Evolutionary conservation across 2,888 invertebrate species (phyloP), one percentile per base, ranked within the genome.

Genomic region (Dyspetes luteomarginatus): DNA sequence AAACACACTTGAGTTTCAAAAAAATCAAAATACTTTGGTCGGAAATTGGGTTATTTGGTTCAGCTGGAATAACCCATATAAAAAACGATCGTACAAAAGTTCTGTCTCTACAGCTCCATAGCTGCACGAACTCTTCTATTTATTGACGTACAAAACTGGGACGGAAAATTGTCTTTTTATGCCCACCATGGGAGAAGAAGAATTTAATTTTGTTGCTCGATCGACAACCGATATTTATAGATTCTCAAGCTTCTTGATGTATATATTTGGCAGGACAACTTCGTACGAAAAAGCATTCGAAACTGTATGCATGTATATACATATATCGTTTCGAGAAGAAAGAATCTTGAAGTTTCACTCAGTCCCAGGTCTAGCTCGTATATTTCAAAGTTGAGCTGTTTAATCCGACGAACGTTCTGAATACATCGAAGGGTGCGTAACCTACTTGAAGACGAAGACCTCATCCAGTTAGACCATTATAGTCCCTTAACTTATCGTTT

Each of bases 401-500:
- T 58, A 56, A 67, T 65, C 52, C 52, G 1, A 4, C 30, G 56
- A 74, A 45, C 48, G 69, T 41, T 60, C 43, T 26, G 15, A 56
- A 81, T 77, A 74, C 52, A 73, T 77, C 28, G 77, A 73, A 81
- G 69, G 50, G 52, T 67, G 48, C 52, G 64, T 77, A 77, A 82
- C 80, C 68, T 73, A 80, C 52, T 80, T 82, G 62, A 69, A 41
- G 45, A 30, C 28, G 72, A 79, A 79, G 41, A 15, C 30, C 64
- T 82, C 28, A 80, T 82, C 73, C 76, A 73, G 74, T 82, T 82
- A 82, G 64, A 9, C 30, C 15, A 65, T 78, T 74, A 77, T 24
- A 12, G 1, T 36, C 12, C 9, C 12, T 36, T 36, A 2, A 36
- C 12, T 7, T 12, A 36, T 12, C 12, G 36, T 36, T 0, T 36